These are phyloP conservation scores for Notothenia coriiceps DNA, from an alignment of 2,113 vertebrate species.

Conservation along the genomic window DNA sequence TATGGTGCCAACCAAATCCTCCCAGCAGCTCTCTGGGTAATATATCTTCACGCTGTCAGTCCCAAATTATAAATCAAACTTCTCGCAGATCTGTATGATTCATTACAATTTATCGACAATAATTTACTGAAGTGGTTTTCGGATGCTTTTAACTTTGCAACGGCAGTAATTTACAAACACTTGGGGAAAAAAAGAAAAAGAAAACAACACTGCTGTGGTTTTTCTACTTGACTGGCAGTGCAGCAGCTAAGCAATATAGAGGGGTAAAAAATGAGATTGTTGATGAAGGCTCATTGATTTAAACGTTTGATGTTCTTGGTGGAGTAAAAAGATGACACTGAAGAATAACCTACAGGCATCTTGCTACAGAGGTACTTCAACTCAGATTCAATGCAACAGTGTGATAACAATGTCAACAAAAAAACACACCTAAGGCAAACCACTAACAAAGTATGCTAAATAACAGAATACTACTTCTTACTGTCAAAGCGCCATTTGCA, in stretches of 20 bases:
- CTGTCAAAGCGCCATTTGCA: background rate
- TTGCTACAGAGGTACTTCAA: conserved; percentile 41
- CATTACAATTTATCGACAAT: conserved; percentile 83
- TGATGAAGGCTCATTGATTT: conserved; percentile 80
- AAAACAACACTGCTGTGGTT: conserved; percentile 72
- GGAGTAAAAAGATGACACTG: conserved; percentile 68
- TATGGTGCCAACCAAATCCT: conserved; percentile 73
- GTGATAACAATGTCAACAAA: conserved; percentile 61
- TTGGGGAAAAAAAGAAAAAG: conserved; percentile 15
- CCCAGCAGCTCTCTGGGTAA: conserved; percentile 64
- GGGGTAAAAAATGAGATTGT: conserved; percentile 73
- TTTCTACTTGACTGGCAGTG: conserved; percentile 66
- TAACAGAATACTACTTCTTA: conserved; percentile 12
- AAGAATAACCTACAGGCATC: conserved; percentile 60
- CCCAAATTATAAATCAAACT: conserved; percentile 82
- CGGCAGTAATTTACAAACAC: conserved; percentile 78
- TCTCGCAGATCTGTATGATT: conserved; percentile 79
- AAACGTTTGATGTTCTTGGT: conserved; percentile 77
- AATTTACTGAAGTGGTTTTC: conserved; percentile 84
- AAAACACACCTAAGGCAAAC: conserved; percentile 61
- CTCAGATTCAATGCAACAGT: conserved; percentile 46
- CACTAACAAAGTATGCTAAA: conserved; percentile 9
- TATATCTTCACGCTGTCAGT: conserved; percentile 76
- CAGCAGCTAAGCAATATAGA: conserved; percentile 65
- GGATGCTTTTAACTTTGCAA: conserved; percentile 81